Conservation (phyloP, 2,113 vertebrate species). For the Alectura lathami region DNA sequence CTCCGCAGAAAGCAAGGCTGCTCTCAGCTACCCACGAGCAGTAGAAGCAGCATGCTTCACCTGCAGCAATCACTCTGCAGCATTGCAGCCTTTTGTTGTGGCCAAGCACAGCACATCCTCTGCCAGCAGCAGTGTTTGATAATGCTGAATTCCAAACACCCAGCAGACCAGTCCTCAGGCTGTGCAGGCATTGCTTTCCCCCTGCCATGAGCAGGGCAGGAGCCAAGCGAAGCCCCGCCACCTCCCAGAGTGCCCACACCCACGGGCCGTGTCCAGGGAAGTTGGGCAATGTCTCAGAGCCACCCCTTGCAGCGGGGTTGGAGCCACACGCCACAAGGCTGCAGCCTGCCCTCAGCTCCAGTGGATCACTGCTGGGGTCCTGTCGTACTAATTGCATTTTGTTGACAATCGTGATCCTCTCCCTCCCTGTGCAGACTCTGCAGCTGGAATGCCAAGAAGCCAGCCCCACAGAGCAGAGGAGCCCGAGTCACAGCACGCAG, state of each 20-base stretch:
- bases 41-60: neutral
- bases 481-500: neutral
- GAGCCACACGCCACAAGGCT: conserved; percentile 60
- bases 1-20: neutral
- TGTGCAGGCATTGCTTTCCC: neutral
- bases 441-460: conserved; percentile 70
- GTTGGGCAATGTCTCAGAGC: neutral
- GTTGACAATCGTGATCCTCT: conserved; percentile 79
- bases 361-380: conserved; percentile 82
- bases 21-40: neutral
- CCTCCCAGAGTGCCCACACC: neutral
- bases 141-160: neutral
- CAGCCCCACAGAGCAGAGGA: neutral
- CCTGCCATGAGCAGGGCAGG: neutral
- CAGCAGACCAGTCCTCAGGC: neutral
- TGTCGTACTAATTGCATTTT: conserved; percentile 88
- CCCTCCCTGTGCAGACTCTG: conserved; percentile 71
- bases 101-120: conserved; percentile 11
- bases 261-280: neutral
- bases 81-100: neutral
- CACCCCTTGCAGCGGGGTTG: conserved; percentile 47
- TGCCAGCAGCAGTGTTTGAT: conserved; percentile 20
- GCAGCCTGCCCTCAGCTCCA: conserved; percentile 77
- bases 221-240: neutral
- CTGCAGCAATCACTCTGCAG: neutral